Evolutionary conservation across 2,113 vertebrate species (phyloP).

Genomic region (Sapajus apella): DNA sequence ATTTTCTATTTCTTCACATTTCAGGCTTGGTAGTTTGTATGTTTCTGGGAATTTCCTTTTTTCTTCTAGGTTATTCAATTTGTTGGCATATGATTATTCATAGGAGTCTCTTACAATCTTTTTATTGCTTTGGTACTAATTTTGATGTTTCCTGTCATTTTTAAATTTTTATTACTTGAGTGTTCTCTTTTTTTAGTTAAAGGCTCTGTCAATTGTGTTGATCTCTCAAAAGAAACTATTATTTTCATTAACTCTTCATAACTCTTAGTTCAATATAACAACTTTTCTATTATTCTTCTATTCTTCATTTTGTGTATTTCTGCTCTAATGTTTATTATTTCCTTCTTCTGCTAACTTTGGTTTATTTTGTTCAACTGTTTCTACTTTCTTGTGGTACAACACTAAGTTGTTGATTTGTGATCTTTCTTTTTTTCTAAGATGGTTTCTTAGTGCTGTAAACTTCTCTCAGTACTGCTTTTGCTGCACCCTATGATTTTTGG

Average conservation of each 20-base stretch:
- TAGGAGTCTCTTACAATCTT: background rate
- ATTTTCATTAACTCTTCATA: background rate
- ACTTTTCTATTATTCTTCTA: background rate
- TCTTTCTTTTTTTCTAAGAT: background rate
- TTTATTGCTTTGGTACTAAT: background rate
- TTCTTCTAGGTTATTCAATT: background rate
- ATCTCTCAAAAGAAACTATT: background rate
- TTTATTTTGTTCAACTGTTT: background rate
- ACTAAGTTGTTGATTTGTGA: background rate
- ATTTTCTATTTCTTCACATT: background rate
- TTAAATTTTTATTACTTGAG: background rate
- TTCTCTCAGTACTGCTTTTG: background rate
- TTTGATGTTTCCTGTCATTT: background rate
- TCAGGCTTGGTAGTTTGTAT: background rate
- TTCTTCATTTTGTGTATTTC: background rate
- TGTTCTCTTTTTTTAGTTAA: background rate
- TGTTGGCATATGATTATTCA: background rate
- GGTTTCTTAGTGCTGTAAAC: background rate
- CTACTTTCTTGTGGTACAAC: background rate
- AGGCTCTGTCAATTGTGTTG: background rate
- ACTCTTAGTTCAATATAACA: no score
- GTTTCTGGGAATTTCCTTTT: background rate
- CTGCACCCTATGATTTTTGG: background rate
- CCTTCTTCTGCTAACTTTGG: background rate
- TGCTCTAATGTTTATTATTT: background rate